These are phyloP conservation scores for Platycheirus rosarum DNA, from an alignment of 2,888 invertebrate species.

Conservation along the genomic window DNA sequence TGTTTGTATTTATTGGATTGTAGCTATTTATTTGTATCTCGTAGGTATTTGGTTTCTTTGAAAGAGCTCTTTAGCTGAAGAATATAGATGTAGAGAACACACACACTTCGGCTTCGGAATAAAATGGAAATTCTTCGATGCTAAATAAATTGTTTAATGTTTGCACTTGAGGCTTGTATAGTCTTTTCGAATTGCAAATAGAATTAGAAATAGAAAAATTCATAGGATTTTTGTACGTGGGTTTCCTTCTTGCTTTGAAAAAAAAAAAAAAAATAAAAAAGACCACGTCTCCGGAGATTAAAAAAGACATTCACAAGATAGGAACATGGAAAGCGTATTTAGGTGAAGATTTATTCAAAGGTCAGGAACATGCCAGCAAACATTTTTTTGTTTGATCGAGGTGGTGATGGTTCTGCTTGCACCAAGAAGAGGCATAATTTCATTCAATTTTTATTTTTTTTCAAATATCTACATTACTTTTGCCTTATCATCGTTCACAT, in stretches of 20 bases:
- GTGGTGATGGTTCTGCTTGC: no score
- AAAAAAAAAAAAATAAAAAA: not conserved
- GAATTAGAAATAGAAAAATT: conserved; percentile 18
- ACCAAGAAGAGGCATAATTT: no score
- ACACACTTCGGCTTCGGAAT: conserved; percentile 5
- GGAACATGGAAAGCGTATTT: not conserved
- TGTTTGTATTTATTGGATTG: conserved; percentile 4
- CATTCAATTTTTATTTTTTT: no score
- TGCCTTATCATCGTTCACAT: no score
- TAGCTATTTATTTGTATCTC: not conserved
- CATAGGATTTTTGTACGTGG: conserved; percentile 8
- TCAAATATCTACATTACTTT: no score
- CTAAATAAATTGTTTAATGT: conserved; percentile 28
- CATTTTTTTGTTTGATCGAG: no score
- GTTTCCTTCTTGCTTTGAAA: not conserved
- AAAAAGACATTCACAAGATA: not conserved
- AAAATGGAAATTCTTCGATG: conserved; percentile 21
- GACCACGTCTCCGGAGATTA: not conserved
- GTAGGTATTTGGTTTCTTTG: conserved; percentile 2
- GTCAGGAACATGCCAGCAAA: no score
- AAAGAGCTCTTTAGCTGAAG: conserved; percentile 12
- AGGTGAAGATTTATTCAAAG: no score
- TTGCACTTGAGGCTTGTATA: conserved; percentile 13
- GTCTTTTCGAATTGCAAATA: conserved; percentile 21
- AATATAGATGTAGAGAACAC: conserved; percentile 18